These are phyloP conservation scores for Cyprinodon brontotheroides DNA, from an alignment of 2,113 vertebrate species.

Conservation along the genomic window DNA sequence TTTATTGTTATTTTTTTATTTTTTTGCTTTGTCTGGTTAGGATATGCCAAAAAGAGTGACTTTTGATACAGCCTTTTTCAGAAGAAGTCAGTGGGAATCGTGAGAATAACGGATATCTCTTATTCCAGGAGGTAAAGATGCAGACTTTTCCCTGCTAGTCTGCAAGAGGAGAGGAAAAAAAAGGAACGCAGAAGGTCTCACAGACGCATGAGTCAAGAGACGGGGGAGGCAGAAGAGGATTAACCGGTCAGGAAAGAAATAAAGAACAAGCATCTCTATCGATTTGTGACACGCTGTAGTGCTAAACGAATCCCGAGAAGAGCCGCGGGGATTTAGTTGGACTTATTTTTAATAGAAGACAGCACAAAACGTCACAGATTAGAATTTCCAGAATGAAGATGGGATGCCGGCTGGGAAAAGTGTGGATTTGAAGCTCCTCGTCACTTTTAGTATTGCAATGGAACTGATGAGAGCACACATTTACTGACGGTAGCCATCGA, in stretches of 20 bases:
- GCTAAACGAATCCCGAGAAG: neutral
- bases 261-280: slow-evolving; percentile 19
- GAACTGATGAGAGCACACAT: slow-evolving; percentile 55
- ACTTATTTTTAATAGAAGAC: neutral
- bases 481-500: slow-evolving; percentile 37
- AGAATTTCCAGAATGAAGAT: slow-evolving; percentile 36
- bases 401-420: slow-evolving; percentile 54
- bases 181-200: slow-evolving; percentile 32
- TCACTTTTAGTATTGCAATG: slow-evolving; percentile 49
- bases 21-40: slow-evolving; percentile 36
- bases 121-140: slow-evolving; percentile 35
- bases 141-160: slow-evolving; percentile 19
- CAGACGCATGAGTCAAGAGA: slow-evolving; percentile 25
- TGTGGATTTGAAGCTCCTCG: slow-evolving; percentile 55
- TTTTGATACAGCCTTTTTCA: slow-evolving; percentile 18
- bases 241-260: slow-evolving; percentile 27
- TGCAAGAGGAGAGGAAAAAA: slow-evolving; percentile 10
- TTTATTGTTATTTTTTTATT: no score
- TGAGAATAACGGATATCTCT: slow-evolving; percentile 34
- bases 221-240: slow-evolving; percentile 18
- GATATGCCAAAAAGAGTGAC: slow-evolving; percentile 16
- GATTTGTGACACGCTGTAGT: neutral
- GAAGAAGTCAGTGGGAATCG: slow-evolving; percentile 37
- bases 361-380: slow-evolving; percentile 13
- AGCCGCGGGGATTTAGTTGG: slow-evolving; percentile 9